Evolutionary conservation across 2,888 invertebrate genomes (phyloP).

Genomic region (Drosophila ezoana): DNA sequence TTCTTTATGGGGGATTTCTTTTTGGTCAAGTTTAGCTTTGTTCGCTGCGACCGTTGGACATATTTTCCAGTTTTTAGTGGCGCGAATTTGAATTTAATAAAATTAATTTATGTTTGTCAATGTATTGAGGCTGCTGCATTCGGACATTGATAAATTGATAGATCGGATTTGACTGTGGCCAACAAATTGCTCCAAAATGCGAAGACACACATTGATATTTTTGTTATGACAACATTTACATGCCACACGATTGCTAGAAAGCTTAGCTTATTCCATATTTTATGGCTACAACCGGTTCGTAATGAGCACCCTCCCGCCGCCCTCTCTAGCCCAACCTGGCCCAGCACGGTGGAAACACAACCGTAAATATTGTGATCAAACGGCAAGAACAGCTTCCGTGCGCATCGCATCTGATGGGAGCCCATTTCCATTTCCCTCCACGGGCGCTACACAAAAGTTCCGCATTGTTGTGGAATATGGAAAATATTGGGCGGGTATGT

Average conservation of each 20-base stretch:
- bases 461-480: conserved; percentile 54
- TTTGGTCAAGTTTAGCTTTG: conserved; percentile 45
- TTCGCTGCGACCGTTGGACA: conserved; percentile 44
- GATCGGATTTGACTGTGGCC: conserved; percentile 50
- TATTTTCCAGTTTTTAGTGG: conserved; percentile 41
- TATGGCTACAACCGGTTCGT: conserved; percentile 58
- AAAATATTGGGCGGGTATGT: conserved; percentile 24
- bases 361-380: conserved; percentile 47
- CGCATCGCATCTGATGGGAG: conserved; percentile 37
- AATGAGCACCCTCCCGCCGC: conserved; percentile 2
- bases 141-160: conserved; percentile 75
- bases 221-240: conserved; percentile 38
- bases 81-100: conserved; percentile 78
- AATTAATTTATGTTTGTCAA: conserved; percentile 78
- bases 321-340: background rate
- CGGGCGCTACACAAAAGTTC: conserved; percentile 42
- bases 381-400: conserved; percentile 72
- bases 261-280: conserved; percentile 67
- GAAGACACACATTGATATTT: conserved; percentile 23
- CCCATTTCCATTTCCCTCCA: conserved; percentile 62
- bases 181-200: conserved; percentile 67
- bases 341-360: conserved; percentile 8
- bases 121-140: conserved; percentile 51
- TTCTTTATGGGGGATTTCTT: conserved; percentile 24
- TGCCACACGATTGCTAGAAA: conserved; percentile 32